Evolutionary conservation across 2,888 invertebrate species (phyloP).

Genomic region (Drosophila longiperda): DNA sequence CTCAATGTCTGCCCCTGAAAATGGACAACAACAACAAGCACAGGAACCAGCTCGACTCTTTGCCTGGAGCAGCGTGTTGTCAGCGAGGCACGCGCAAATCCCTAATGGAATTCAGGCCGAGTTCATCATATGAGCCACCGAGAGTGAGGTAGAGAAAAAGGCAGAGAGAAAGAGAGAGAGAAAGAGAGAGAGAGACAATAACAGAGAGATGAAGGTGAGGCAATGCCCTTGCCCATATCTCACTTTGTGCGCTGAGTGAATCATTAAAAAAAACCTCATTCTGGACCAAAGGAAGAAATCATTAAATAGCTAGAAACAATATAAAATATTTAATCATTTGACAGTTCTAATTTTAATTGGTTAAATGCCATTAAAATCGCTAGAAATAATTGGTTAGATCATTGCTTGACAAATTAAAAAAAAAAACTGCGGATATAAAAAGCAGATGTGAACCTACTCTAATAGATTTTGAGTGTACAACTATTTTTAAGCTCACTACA

Average conservation of each 20-base stretch:
- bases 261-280: conserved; percentile 43
- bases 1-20: conserved; percentile 49
- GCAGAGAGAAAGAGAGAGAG: neutral
- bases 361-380: neutral
- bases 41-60: conserved; percentile 12
- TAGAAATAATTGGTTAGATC: neutral
- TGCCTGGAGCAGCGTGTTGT: conserved; percentile 34
- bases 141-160: neutral
- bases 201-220: conserved; percentile 8
- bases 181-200: neutral
- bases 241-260: conserved; percentile 47
- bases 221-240: conserved; percentile 35
- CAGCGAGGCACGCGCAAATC: conserved; percentile 73
- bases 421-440: neutral
- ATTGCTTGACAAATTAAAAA: neutral
- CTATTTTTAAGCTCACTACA: neutral
- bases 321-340: neutral
- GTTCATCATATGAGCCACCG: conserved; percentile 10
- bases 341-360: neutral
- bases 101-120: conserved; percentile 66
- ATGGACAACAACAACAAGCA: conserved; percentile 7
- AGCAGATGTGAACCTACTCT: neutral
- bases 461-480: neutral
- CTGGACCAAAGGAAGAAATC: neutral
- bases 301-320: neutral